Evolutionary conservation across 2,797 vertebrate species (phyloP).

Genomic region (Eulemur albifrons): DNA sequence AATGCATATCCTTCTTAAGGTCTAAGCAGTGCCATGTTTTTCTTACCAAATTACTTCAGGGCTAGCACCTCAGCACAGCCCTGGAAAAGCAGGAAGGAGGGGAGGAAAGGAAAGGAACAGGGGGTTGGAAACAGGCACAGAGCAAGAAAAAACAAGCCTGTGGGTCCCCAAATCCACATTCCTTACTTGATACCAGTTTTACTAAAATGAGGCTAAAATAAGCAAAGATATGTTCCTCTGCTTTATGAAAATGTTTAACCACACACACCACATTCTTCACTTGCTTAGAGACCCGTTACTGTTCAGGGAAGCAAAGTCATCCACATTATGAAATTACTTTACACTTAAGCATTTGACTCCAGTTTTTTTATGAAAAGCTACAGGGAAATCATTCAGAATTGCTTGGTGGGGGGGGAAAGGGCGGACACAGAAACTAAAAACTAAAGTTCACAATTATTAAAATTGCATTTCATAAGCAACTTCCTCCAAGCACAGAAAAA

Average conservation of each 20-base stretch:
- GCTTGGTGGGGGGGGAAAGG: not conserved
- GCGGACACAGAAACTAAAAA: not conserved
- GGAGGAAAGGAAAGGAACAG: not conserved
- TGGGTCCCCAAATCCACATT: not conserved
- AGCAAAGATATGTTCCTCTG: not conserved
- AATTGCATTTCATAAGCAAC: not conserved
- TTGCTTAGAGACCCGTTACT: not conserved
- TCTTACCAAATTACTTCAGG: conserved; percentile 9
- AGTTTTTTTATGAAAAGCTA: not conserved
- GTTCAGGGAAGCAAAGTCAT: not conserved
- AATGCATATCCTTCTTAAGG: not conserved
- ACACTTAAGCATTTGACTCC: not conserved
- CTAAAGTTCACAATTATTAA: not conserved
- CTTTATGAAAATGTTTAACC: not conserved
- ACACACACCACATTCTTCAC: not conserved
- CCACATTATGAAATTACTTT: not conserved
- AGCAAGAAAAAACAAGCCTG: conserved; percentile 71
- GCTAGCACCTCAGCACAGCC: conserved; percentile 52
- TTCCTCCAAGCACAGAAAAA: not conserved
- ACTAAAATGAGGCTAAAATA: not conserved
- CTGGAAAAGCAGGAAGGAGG: conserved; percentile 48
- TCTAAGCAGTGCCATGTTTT: fast-evolving
- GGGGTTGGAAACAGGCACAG: conserved; percentile 8
- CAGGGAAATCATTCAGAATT: not conserved
- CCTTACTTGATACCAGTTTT: not conserved